These are phyloP conservation scores for Agraylea sexmaculata DNA, from an alignment of 1,140 invertebrate genomes.

Conservation along the genomic window DNA sequence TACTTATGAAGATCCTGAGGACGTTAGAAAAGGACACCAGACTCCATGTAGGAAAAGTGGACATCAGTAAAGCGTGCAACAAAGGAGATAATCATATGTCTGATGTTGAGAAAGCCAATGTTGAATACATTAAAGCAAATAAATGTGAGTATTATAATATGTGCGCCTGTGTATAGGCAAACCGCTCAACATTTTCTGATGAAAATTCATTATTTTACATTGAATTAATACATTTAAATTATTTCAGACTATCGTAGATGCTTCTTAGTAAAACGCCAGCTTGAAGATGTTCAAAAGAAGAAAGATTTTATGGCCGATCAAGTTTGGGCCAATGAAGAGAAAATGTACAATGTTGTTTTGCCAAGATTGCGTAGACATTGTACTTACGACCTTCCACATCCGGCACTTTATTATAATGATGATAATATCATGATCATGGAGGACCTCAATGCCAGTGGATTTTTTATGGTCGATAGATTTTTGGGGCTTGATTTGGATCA, in stretches of 20 bases:
- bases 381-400: conserved; percentile 11
- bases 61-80: conserved; percentile 24
- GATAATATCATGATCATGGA: conserved; percentile 29
- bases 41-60: conserved; percentile 23
- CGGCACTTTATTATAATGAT: conserved; percentile 23
- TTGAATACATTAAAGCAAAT: conserved; percentile 24
- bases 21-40: conserved; percentile 26
- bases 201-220: too few relatives aligned
- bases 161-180: too few relatives aligned
- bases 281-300: conserved; percentile 6
- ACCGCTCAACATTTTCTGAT: too few relatives aligned
- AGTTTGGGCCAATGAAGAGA: conserved; percentile 25
- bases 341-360: conserved; percentile 23
- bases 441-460: conserved; percentile 28
- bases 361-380: conserved; percentile 17
- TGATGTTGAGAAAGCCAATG: conserved; percentile 23
- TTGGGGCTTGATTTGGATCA: conserved; percentile 30
- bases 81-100: conserved; percentile 34
- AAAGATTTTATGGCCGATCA: conserved; percentile 14
- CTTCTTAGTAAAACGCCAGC: conserved; percentile 25
- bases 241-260: conserved; percentile 23
- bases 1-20: conserved; percentile 22
- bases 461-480: conserved; percentile 23
- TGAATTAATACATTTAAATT: too few relatives aligned
- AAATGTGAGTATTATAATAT: conserved; percentile 27